These are phyloP conservation scores for Drosophila equinoxialis DNA, from an alignment of 1,140 invertebrate species.

Conservation along the genomic window DNA sequence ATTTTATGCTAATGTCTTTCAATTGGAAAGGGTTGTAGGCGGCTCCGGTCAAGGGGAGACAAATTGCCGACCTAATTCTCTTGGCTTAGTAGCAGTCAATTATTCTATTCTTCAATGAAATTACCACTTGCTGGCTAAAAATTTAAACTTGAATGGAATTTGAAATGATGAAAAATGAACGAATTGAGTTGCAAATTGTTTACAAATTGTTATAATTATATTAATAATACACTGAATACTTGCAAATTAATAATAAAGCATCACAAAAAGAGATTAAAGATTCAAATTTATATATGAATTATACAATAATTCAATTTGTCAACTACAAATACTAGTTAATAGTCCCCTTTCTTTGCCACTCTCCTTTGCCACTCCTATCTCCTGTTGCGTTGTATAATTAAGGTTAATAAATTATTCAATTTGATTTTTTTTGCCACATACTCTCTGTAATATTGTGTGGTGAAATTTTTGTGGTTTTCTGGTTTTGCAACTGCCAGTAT, in stretches of 20 bases:
- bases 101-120: slow-evolving; percentile 8
- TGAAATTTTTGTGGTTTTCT: slow-evolving; percentile 41
- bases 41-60: not conserved
- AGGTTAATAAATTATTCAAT: slow-evolving; percentile 32
- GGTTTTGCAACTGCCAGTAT: slow-evolving; percentile 38
- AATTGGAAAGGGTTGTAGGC: not conserved
- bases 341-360: not conserved
- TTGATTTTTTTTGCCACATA: slow-evolving; percentile 31
- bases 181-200: not conserved
- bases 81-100: slow-evolving; percentile 1
- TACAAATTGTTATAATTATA: slow-evolving; percentile 6
- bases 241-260: slow-evolving; percentile 4
- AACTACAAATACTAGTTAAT: slow-evolving; percentile 7
- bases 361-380: not conserved
- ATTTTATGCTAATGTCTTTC: slow-evolving; percentile 7
- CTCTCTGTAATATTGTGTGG: slow-evolving; percentile 25
- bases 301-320: not conserved
- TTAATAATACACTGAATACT: slow-evolving; percentile 9
- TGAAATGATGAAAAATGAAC: not conserved
- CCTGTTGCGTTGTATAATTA: slow-evolving; percentile 25
- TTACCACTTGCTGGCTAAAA: not conserved
- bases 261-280: not conserved
- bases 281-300: slow-evolving; percentile 4
- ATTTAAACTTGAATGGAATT: not conserved
- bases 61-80: slow-evolving; percentile 4